phyloP scores from a whole-genome alignment of 2,888 invertebrate species.

The Scaeva pyrastri region DNA sequence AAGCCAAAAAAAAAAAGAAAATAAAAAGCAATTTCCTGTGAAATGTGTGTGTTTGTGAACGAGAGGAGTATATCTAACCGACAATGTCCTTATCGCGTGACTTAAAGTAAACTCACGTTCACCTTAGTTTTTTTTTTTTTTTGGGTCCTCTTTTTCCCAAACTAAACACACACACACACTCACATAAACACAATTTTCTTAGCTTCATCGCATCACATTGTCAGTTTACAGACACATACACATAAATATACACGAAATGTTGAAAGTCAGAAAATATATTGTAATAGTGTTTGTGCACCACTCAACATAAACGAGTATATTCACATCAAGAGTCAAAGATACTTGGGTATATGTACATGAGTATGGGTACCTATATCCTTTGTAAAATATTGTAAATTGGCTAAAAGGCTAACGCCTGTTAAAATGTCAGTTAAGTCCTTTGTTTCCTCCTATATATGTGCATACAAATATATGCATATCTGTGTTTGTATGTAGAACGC shows the following conservation, averaged over 20 bases:
- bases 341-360: too few species aligned
- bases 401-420: constrained; percentile 53
- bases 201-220: neutral
- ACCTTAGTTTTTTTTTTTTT: constrained; percentile 48
- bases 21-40: constrained; percentile 59
- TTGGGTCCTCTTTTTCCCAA: neutral
- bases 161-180: too few species aligned
- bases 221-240: neutral
- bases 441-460: too few species aligned
- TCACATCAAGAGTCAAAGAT: neutral
- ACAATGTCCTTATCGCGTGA: constrained; percentile 74
- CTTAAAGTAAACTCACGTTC: constrained; percentile 73
- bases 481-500: constrained; percentile 7
- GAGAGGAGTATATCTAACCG: constrained; percentile 58
- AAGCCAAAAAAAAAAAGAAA: constrained; percentile 15
- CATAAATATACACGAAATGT: too few species aligned
- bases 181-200: constrained; percentile 5
- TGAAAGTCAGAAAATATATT: constrained; percentile 53
- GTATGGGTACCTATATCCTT: too few species aligned
- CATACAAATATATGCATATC: too few species aligned
- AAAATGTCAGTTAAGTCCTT: constrained; percentile 30
- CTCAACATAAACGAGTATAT: neutral
- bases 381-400: constrained; percentile 17
- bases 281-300: constrained; percentile 36
- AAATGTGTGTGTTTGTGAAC: constrained; percentile 31